Evolutionary conservation across 2,888 invertebrate species (phyloP).

Genomic region (Leptinotarsa peninsularis): DNA sequence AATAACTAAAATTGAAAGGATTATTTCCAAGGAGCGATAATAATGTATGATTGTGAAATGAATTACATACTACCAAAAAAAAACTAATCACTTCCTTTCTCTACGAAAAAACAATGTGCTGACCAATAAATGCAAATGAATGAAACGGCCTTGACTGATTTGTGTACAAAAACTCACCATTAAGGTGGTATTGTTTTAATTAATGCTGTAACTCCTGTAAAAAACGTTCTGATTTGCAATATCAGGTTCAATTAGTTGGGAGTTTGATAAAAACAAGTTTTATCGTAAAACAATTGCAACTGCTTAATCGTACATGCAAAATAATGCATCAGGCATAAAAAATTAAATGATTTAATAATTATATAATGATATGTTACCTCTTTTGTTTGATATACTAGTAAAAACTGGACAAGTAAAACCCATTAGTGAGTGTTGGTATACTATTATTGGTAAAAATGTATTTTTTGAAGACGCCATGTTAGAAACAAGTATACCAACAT

Average conservation of each 20-base stretch:
- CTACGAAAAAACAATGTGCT: background rate
- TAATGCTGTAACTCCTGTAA: background rate
- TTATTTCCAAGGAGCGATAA: background rate
- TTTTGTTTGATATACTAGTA: too few relatives aligned
- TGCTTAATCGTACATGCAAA: background rate
- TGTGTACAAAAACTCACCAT: background rate
- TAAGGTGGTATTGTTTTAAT: background rate
- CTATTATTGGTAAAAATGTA: too few relatives aligned
- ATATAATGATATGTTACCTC: too few relatives aligned
- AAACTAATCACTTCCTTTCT: background rate
- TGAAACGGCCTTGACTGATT: background rate
- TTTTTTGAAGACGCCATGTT: too few relatives aligned
- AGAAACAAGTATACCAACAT: too few relatives aligned
- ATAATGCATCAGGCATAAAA: too few relatives aligned
- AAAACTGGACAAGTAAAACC: too few relatives aligned
- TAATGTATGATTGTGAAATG: background rate
- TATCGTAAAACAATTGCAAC: background rate
- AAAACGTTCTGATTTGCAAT: background rate
- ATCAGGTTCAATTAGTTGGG: background rate
- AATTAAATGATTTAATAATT: too few relatives aligned
- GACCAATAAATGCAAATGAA: constrained; percentile 6
- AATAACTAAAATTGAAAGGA: background rate
- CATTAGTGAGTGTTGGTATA: too few relatives aligned
- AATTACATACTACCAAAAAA: background rate
- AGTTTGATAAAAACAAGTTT: background rate